Percentiles rank a stretch among this genome's conserved stretches.
Evolutionary conservation across 2,113 vertebrate genomes (phyloP).

Genomic region (Toxotes chatareus): DNA sequence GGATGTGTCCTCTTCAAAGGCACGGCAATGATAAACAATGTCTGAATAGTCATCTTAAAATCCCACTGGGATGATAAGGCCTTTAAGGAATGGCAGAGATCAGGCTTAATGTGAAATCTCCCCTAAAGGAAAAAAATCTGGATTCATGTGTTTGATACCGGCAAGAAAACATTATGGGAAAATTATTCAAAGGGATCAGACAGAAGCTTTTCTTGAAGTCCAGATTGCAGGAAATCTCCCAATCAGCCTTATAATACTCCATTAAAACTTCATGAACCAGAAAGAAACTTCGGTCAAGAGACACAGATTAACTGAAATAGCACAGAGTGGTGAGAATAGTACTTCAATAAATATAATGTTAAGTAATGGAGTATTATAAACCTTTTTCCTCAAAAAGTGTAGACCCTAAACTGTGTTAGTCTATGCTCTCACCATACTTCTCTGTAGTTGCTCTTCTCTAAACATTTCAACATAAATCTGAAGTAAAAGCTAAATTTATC

Average conservation of each 20-base stretch:
- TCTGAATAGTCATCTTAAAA: conserved; percentile 48
- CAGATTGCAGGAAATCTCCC: conserved; percentile 30
- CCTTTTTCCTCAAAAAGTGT: neutral
- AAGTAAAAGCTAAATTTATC: conserved; percentile 2
- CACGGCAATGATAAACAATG: conserved; percentile 71
- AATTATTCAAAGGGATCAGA: conserved; percentile 56
- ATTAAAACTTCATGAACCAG: conserved; percentile 40
- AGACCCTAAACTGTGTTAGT: neutral
- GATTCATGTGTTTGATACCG: conserved; percentile 61
- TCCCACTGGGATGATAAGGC: conserved; percentile 41
- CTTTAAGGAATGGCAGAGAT: conserved; percentile 46
- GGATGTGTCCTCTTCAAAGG: conserved; percentile 73
- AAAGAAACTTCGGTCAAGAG: neutral
- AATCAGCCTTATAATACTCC: conserved; percentile 10
- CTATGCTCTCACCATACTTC: neutral
- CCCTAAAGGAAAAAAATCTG: conserved; percentile 25
- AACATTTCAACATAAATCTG: neutral
- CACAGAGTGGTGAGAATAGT: neutral
- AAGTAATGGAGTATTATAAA: neutral
- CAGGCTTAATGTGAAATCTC: conserved; percentile 50
- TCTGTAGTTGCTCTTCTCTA: neutral
- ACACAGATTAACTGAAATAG: neutral
- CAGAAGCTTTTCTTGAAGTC: conserved; percentile 38
- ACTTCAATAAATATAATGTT: neutral
- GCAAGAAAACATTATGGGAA: conserved; percentile 51